These are phyloP conservation scores for Drosophila hamatofila DNA, from an alignment of 2,888 invertebrate genomes.

Conservation along the genomic window DNA sequence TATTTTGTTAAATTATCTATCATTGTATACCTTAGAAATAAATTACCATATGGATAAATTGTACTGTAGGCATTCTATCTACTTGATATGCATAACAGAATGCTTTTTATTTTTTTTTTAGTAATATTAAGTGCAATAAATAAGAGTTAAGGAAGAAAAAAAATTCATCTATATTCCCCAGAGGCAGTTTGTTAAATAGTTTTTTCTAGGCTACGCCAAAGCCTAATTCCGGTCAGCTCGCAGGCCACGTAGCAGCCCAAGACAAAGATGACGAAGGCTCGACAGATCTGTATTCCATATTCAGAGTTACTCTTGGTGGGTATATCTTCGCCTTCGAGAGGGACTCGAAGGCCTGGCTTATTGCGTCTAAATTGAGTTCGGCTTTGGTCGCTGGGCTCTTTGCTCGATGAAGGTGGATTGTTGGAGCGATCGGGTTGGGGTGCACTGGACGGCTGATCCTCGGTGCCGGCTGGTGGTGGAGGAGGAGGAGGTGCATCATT, in stretches of 20 bases:
- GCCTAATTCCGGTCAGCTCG: conserved; percentile 28
- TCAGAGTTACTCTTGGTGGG: background rate
- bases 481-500: background rate
- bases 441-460: too few relatives aligned
- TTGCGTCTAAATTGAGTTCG: background rate
- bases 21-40: background rate
- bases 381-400: background rate
- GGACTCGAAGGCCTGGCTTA: background rate
- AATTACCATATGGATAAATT: background rate
- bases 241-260: conserved; percentile 28
- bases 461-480: background rate
- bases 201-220: conserved; percentile 22
- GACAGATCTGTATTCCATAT: conserved; percentile 23
- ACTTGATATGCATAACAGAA: background rate
- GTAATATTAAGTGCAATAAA: background rate
- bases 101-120: background rate
- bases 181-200: background rate
- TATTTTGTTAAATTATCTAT: too few relatives aligned
- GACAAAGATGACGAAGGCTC: conserved; percentile 26
- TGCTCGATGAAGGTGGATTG: background rate
- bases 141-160: background rate
- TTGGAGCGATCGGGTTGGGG: background rate
- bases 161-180: background rate
- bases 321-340: background rate
- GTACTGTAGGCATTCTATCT: background rate